These are phyloP conservation scores for Holothuria glaberrima DNA, from an alignment of 35 echinoderm and acorn worm species.

Conservation along the genomic window DNA sequence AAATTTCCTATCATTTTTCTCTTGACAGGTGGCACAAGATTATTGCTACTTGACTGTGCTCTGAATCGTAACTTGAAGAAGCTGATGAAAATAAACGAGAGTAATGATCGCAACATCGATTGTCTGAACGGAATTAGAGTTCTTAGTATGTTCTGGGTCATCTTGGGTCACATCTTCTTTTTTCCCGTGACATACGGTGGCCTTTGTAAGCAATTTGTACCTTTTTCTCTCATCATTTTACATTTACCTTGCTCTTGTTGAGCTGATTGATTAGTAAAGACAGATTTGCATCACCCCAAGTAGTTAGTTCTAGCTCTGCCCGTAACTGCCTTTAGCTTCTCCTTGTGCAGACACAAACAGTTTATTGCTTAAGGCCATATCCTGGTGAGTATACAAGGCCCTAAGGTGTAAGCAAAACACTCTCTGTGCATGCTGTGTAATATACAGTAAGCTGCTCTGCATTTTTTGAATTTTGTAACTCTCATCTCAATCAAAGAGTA, in stretches of 20 bases:
- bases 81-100: slow-evolving; percentile 16
- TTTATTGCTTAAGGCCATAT: too few species aligned
- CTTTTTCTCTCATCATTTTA: not conserved
- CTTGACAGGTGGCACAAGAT: not conserved
- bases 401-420: too few species aligned
- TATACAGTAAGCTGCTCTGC: too few species aligned
- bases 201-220: slow-evolving; percentile 46
- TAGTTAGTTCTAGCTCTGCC: too few species aligned
- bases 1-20: not conserved
- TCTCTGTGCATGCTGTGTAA: too few species aligned
- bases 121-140: slow-evolving; percentile 91
- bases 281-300: too few species aligned
- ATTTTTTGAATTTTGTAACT: too few species aligned
- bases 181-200: slow-evolving; percentile 50
- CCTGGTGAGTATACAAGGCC: too few species aligned
- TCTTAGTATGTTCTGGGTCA: slow-evolving; percentile 95
- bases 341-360: too few species aligned
- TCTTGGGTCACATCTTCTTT: slow-evolving; percentile 75
- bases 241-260: not conserved
- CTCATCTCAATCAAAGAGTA: too few species aligned
- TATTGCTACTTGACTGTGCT: slow-evolving; percentile 29
- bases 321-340: too few species aligned
- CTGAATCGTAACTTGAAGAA: slow-evolving; percentile 45
- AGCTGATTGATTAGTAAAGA: not conserved
- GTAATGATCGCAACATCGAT: slow-evolving; percentile 19